Percentiles rank a stretch among this genome's conserved stretches.
Evolutionary conservation across 2,113 vertebrate genomes (phyloP).

Genomic region (Gopherus evgoodei): DNA sequence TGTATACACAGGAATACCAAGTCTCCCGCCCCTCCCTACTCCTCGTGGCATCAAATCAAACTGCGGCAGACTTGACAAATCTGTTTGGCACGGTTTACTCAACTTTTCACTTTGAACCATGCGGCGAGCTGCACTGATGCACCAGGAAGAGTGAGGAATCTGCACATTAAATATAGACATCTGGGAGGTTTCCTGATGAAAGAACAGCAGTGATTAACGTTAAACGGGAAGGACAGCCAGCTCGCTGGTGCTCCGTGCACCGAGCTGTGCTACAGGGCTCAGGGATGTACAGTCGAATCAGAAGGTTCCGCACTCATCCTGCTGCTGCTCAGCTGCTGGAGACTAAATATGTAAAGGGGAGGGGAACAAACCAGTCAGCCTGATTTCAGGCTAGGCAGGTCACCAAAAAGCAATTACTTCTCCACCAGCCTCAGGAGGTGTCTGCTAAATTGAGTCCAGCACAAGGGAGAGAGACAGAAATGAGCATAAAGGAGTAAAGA

Average conservation of each 20-base stretch:
- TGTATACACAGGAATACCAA: conserved; percentile 22
- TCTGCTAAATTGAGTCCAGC: conserved; percentile 12
- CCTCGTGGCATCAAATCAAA: conserved; percentile 78
- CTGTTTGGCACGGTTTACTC: conserved; percentile 77
- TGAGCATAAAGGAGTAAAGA: conserved; percentile 7
- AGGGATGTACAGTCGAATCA: neutral
- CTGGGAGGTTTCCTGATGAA: neutral
- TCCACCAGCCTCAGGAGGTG: conserved; percentile 3
- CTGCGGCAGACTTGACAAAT: conserved; percentile 83
- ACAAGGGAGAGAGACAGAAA: neutral
- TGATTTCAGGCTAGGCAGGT: neutral
- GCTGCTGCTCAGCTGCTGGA: neutral
- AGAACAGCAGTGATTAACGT: accelerated
- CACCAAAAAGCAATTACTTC: conserved; percentile 42
- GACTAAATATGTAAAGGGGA: neutral
- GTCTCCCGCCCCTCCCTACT: conserved; percentile 44
- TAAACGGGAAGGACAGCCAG: neutral
- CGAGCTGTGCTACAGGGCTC: too few relatives aligned
- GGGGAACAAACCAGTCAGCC: neutral
- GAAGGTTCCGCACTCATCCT: neutral
- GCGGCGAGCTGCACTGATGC: neutral
- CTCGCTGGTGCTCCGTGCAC: neutral
- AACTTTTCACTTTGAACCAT: conserved; percentile 52
- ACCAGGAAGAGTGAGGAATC: conserved; percentile 5
- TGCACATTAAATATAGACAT: conserved; percentile 49